Evolutionary conservation across 2,888 invertebrate genomes (phyloP), one percentile per base, ranked within the genome.

Genomic region (Incurvaria masculella): DNA sequence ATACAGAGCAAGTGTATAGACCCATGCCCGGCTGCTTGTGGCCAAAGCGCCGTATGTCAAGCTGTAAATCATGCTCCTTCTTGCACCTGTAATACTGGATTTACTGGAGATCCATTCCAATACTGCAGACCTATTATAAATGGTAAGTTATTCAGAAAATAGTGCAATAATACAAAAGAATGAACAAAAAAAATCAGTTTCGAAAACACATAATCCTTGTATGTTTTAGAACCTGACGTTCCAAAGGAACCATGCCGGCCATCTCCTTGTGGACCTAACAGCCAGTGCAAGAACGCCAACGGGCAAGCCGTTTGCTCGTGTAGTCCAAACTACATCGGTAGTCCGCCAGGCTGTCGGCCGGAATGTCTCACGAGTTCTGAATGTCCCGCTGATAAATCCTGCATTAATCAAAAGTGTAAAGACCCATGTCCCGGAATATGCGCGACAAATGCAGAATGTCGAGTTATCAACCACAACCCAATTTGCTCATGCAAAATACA

Each of bases 21-120:
- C 66, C 90, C 91, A 40, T 91, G 91, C 60, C 86, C 86, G 3
- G 89, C 88, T 53, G 85, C 86, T 8, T 91, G 91, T 64, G 89
- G 88, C 1, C 82, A 83, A 54, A 89, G 89, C 63, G 87, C 89
- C 8, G 68, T 85, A 23, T 91, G 90, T 61, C 85, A 85, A 69
- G 88, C 88, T 18, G 80, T 87, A 4, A 87, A 86, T 56, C 87
- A 88, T 66, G 67, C 88, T 58, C 85, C 87, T 46, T 79, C 81
- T 44, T 86, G 90, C 63, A 82, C 81, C 42, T 91, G 91, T 63
- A 65, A 76, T 21, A 66, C 67, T 45, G 87, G 87, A 19, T 89
- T 81, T 60, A 82, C 83, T 18, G 91, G 91, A 27, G 88, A 91
- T 72, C 88, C 89, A 10, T 89, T 88, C 71, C 74, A 81, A 48